These are phyloP conservation scores for Micronycteris hirsuta DNA, from an alignment of 2,113 vertebrate species.

Conservation along the genomic window DNA sequence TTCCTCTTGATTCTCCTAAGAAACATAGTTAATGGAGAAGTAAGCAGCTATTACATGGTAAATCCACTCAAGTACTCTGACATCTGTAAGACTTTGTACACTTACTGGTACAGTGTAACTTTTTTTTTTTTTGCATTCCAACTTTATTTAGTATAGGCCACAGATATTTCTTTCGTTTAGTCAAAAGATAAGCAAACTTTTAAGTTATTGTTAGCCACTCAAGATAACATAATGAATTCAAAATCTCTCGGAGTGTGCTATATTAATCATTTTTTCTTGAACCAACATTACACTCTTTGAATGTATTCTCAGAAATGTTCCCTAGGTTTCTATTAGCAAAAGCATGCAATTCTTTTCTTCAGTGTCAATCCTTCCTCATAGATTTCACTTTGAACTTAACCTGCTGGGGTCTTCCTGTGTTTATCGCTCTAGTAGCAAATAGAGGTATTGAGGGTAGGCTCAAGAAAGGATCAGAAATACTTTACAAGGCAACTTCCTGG, in stretches of 20 bases:
- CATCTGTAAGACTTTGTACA: not conserved
- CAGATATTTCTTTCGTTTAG: not conserved
- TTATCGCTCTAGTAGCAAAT: not conserved
- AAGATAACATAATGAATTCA: not conserved
- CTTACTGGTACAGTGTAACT: not conserved
- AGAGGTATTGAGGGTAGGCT: not conserved
- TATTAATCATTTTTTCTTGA: not conserved
- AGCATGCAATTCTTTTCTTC: not conserved
- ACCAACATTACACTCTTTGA: not conserved
- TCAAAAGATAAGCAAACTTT: not conserved
- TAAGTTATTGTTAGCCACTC: not conserved
- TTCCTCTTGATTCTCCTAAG: not conserved
- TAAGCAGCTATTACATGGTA: not conserved
- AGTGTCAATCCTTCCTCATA: not conserved
- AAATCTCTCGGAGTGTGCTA: not conserved
- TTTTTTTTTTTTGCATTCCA: not conserved
- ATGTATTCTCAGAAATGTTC: not conserved
- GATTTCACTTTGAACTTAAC: not conserved
- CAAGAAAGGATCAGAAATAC: not conserved
- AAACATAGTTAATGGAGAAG: not conserved
- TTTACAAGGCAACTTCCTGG: not conserved
- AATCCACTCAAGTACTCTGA: not conserved
- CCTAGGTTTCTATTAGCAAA: not conserved
- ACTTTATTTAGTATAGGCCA: not conserved
- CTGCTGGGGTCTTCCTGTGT: not conserved